These are phyloP conservation scores for Neofelis nebulosa DNA, from an alignment of 2,113 vertebrate genomes.

Conservation along the genomic window DNA sequence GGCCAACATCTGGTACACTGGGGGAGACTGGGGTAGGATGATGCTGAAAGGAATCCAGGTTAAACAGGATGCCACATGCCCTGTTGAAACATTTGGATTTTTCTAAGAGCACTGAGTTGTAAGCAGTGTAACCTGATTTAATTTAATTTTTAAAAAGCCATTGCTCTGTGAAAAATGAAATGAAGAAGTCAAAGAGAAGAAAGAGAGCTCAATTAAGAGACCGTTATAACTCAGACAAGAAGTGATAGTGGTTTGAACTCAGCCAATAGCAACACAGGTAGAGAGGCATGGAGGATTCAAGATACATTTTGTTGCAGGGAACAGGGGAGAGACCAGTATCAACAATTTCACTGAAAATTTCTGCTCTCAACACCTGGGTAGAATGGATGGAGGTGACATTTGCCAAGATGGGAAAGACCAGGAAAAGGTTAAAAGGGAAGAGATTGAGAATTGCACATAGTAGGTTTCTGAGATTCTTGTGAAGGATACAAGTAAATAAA, in stretches of 20 bases:
- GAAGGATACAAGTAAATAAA: background rate
- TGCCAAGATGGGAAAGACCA: background rate
- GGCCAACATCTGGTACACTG: too few relatives aligned
- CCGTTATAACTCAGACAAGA: background rate
- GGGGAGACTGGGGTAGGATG: accelerated
- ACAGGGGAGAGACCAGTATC: background rate
- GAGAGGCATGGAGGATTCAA: background rate
- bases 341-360: background rate
- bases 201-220: background rate
- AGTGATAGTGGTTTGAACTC: background rate
- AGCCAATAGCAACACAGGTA: background rate
- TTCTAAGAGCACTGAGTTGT: background rate
- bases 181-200: background rate
- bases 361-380: too few relatives aligned
- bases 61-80: background rate
- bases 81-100: background rate
- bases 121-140: background rate
- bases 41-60: background rate
- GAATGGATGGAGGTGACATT: background rate
- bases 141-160: background rate
- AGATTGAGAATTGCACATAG: background rate
- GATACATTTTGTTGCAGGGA: background rate
- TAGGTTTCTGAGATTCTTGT: background rate
- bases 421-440: background rate
- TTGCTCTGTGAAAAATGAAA: background rate